Conservation (phyloP, 2,113 vertebrate genomes). For the Xenopus laevis region DNA sequence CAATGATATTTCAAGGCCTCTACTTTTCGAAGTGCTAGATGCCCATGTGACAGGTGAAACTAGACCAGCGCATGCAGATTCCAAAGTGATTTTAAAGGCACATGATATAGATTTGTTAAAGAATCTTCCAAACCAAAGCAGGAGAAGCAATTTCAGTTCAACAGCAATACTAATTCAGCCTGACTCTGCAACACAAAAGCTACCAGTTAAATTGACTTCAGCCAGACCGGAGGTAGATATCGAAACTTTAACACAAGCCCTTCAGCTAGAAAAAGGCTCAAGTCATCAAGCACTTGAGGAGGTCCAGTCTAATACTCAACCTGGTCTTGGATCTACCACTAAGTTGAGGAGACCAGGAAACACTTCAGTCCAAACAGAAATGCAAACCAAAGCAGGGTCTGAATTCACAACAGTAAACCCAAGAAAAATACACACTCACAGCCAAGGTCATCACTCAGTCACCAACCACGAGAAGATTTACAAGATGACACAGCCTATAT, state of each 20-base stretch:
- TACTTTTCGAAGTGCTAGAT: neutral
- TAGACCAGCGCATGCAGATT: neutral
- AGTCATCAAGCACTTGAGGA: too few species aligned
- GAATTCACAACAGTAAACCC: neutral
- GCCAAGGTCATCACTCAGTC: too few species aligned
- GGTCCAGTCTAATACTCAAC: too few species aligned
- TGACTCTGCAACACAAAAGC: neutral
- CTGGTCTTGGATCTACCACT: too few species aligned
- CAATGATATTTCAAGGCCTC: slow-evolving; percentile 7
- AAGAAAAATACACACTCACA: too few species aligned
- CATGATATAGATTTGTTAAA: neutral
- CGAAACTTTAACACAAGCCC: too few species aligned
- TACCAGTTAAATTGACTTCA: neutral
- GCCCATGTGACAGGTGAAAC: neutral
- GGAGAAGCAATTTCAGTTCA: neutral
- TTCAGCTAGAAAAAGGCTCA: too few species aligned
- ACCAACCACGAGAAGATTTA: too few species aligned
- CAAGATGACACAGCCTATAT: too few species aligned
- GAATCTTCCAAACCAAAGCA: neutral
- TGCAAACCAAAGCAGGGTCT: neutral
- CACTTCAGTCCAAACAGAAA: neutral
- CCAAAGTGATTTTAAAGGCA: neutral
- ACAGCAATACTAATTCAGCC: neutral
- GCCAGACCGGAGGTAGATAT: too few species aligned
- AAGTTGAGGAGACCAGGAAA: too few species aligned